Base-by-base conservation (phyloP, 1,140 invertebrate genomes). In the Bursaphelenchus mucronatus region DNA sequence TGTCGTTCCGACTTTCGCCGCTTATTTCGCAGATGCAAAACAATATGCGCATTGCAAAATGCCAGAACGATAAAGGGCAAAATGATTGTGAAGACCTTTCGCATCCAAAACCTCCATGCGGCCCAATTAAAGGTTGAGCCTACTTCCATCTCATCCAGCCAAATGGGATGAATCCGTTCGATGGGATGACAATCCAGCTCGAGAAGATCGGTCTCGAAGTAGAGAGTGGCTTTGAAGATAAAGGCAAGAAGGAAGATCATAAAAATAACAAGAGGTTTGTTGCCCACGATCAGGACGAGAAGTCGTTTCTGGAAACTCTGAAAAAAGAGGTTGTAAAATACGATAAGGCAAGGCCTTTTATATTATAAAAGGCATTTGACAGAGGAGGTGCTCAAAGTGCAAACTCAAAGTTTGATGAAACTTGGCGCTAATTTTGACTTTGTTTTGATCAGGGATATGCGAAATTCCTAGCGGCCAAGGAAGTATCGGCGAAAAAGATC, bases 11-110 rank as follows among this genome's bases (percentile, higher is more conserved):
- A 39, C 51, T 65, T 45, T n/a, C 43, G 19, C 41, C 63, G 55
- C 39, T 62, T 45, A 0, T 46, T 30, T 21, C 72, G 66, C 47
- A 74, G 62, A 39, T 75, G 54, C 45, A 62, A 46, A 11, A 76
- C 76, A 46, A 76, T 76, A 50, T 69, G 58, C 11, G 51, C 52
- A 57, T 76, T 76, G 46, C 74, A 80, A 52, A 59, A 80, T 11
- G 74, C 63, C 13, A 76, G 74, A 8, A 80, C 30, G 44, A 76
- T 19, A 52, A 76, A 76, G 4, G 74, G 74, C 8, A 76, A 15
- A 45, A 76, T 76, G 7, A 76, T 56, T 1, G 77, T 78, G 41
- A 79, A 64, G 46, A 68, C 45, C 53, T 80, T 79, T 9, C 74
- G 71, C n/a, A 57, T 50, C 74, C 74, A 76, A 50, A 76, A 76